phyloP scores from a whole-genome alignment of 2,797 vertebrate genomes.

The Gobio occitaniae region DNA sequence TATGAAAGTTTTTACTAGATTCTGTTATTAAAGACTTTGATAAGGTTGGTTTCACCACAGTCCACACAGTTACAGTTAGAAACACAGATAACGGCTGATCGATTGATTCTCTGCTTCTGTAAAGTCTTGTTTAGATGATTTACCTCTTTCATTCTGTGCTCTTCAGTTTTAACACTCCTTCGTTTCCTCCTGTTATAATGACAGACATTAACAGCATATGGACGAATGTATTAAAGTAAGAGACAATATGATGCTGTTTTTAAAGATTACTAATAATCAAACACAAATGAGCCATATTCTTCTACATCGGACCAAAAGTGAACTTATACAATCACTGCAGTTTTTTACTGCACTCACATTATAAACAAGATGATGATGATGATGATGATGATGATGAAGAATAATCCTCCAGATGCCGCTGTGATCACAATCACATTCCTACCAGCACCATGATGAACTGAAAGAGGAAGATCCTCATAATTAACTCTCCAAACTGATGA shows the following conservation, averaged over 20 bases:
- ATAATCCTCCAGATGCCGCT: neutral
- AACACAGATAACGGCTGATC: neutral
- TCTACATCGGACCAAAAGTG: too few species aligned
- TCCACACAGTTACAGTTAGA: too few species aligned
- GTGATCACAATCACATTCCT: neutral
- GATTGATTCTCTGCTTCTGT: neutral
- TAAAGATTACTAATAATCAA: neutral
- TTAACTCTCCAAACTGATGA: neutral
- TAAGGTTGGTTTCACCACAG: too few species aligned
- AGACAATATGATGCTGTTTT: neutral
- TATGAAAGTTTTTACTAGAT: too few species aligned
- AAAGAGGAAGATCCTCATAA: neutral
- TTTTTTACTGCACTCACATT: neutral
- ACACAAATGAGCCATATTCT: neutral
- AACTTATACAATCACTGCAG: neutral
- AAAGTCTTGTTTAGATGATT: neutral
- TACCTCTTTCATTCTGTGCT: neutral
- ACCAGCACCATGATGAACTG: neutral
- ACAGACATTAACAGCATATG: neutral
- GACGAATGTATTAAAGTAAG: neutral
- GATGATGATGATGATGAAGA: neutral
- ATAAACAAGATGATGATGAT: neutral
- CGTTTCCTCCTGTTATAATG: neutral
- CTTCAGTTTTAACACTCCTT: neutral
- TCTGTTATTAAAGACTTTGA: too few species aligned